Evolutionary conservation across 1,140 invertebrate species (phyloP).

Genomic region (Batillaria attramentaria): DNA sequence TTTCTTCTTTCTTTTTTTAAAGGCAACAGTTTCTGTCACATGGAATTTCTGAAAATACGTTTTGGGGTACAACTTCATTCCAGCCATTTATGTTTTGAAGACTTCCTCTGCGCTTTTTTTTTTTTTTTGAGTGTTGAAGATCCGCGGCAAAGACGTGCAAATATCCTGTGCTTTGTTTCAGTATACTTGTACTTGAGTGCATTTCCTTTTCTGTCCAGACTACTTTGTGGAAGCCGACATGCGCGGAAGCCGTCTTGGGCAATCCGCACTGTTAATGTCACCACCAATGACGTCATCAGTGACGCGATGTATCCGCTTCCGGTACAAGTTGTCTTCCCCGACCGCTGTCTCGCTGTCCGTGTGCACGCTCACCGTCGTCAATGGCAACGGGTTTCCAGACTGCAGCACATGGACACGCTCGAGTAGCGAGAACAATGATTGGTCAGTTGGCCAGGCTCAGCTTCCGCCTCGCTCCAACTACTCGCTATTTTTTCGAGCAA

Average conservation of each 20-base stretch:
- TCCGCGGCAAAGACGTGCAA: no score
- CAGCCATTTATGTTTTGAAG: not conserved
- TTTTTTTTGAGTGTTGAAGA: no score
- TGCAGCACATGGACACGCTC: slow-evolving; percentile 18
- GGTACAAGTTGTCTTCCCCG: not conserved
- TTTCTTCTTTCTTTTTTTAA: no score
- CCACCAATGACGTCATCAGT: slow-evolving; percentile 27
- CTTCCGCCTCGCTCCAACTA: not conserved
- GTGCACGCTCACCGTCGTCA: not conserved
- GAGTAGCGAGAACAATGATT: not conserved
- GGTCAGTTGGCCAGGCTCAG: not conserved
- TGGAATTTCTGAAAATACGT: not conserved
- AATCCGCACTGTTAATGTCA: not conserved
- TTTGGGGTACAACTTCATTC: not conserved
- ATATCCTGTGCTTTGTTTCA: no score
- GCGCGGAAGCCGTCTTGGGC: not conserved
- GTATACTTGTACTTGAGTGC: no score
- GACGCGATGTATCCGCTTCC: slow-evolving; percentile 25
- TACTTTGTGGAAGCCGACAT: not conserved
- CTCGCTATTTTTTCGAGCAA: slow-evolving; percentile 2
- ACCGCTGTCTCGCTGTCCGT: slow-evolving; percentile 10
- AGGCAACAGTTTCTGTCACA: no score
- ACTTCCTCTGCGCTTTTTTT: not conserved
- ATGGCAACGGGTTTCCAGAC: slow-evolving; percentile 1
- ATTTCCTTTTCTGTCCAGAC: not conserved